phyloP scores from a whole-genome alignment of 2,797 vertebrate genomes.

The Coregonus sp. region DNA sequence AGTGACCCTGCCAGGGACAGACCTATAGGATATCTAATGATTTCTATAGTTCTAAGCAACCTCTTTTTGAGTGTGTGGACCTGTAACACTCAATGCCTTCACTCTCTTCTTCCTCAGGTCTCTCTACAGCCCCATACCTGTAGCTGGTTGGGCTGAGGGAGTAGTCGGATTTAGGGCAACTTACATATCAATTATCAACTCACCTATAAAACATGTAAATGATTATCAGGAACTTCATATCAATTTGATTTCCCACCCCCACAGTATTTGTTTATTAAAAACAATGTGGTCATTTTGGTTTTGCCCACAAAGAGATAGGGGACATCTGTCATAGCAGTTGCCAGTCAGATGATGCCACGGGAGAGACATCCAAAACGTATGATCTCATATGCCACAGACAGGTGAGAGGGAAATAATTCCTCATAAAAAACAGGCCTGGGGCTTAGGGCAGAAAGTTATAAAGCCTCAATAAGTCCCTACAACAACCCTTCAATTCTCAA shows the following conservation, averaged over 20 bases:
- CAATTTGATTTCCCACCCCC: too few species aligned
- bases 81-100: too few species aligned
- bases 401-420: background rate
- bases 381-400: slow-evolving; percentile 26
- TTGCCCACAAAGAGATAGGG: background rate
- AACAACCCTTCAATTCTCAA: background rate
- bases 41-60: background rate
- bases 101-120: too few species aligned
- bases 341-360: slow-evolving; percentile 29
- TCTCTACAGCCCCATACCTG: too few species aligned
- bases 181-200: background rate
- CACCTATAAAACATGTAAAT: background rate
- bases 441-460: background rate
- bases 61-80: too few species aligned
- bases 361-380: slow-evolving; percentile 38
- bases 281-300: too few species aligned
- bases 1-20: background rate
- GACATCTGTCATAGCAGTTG: background rate
- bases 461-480: background rate
- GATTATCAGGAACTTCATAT: too few species aligned
- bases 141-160: background rate
- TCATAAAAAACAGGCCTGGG: background rate
- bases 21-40: background rate
- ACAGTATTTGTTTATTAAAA: too few species aligned
- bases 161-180: background rate